These are phyloP conservation scores for Falcaria lacertinaria DNA, from an alignment of 2,888 invertebrate species.

Conservation along the genomic window DNA sequence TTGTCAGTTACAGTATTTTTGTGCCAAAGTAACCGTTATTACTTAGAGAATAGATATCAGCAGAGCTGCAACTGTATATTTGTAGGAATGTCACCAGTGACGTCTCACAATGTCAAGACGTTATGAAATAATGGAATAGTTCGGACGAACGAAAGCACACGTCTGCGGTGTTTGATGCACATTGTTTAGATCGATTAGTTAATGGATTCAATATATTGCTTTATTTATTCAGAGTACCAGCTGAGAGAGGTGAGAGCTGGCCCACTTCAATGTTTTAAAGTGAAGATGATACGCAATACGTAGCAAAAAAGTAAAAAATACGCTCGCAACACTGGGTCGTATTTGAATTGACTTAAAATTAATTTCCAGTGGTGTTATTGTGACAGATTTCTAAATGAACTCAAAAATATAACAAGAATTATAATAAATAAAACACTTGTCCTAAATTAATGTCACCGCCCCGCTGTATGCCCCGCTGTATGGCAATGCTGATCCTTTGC, in stretches of 20 bases:
- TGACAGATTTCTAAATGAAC: too few relatives aligned
- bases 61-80: conserved; percentile 9
- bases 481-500: too few relatives aligned
- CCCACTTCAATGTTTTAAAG: too few relatives aligned
- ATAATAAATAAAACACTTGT: too few relatives aligned
- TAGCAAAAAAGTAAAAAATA: too few relatives aligned
- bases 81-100: conserved; percentile 34
- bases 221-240: conserved; percentile 9
- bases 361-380: too few relatives aligned
- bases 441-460: too few relatives aligned
- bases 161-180: conserved; percentile 21
- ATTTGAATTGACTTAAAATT: too few relatives aligned
- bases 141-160: conserved; percentile 14
- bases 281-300: too few relatives aligned
- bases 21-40: conserved; percentile 12
- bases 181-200: conserved; percentile 34
- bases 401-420: too few relatives aligned
- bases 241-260: conserved; percentile 9
- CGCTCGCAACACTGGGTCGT: too few relatives aligned
- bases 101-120: conserved; percentile 37
- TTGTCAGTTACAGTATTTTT: not conserved
- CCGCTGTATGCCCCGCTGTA: too few relatives aligned
- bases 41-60: rapidly evolving
- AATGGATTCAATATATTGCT: conserved; percentile 19
- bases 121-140: conserved; percentile 30